Evolutionary conservation across 2,797 vertebrate species (phyloP), one percentile per base, ranked within the genome.

Genomic region (Microhierax caerulescens): DNA sequence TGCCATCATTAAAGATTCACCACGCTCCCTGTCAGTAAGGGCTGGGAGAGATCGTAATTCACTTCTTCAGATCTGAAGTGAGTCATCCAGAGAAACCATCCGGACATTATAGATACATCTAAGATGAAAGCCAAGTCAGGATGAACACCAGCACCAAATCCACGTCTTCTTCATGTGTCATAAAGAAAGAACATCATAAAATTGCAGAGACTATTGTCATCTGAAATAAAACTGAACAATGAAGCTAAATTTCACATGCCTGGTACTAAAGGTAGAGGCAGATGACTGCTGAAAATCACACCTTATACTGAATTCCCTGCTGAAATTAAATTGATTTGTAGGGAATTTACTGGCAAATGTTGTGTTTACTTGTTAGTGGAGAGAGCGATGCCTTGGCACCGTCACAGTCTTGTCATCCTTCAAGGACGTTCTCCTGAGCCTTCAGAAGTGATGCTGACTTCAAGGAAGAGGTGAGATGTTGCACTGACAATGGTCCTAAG

Each of bases 21-120:
- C 51, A n/a, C 0, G 1, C 4, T 86, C 28, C 61, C 43, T 73
- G 70, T 76, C 85, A 59, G 43, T 8, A 2, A 92, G 37, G 85
- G 90, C 60, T 89, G 86, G 41, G 48, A 93, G 72, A 76, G 74
- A 90, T 92, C 83, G 54, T 30, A 34, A 18, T 37, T 82, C 23
- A 16, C 51, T 84, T 73, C 80, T 78, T 94, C 74, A 91, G 64
- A 91, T 95, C 85, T 76, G 67, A 88, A 93, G 19, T 96, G 94
- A 96, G 54, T 97, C 96, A 97, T 80, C 85, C 90, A 59, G 57
- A 51, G 86, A 91, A 81, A 20, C 45, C 85, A 50, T n/a, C 43
- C 9, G 2, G 80, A 87, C 45, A 5, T 74, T 73, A 61, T 4
- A 23, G 88, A 77, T 39, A 50, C 24, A 50, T 11, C 3, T 2